Percentiles rank a stretch among this genome's conserved stretches.
Conservation (phyloP, 1,140 invertebrate species). For the Aricia agestis region DNA sequence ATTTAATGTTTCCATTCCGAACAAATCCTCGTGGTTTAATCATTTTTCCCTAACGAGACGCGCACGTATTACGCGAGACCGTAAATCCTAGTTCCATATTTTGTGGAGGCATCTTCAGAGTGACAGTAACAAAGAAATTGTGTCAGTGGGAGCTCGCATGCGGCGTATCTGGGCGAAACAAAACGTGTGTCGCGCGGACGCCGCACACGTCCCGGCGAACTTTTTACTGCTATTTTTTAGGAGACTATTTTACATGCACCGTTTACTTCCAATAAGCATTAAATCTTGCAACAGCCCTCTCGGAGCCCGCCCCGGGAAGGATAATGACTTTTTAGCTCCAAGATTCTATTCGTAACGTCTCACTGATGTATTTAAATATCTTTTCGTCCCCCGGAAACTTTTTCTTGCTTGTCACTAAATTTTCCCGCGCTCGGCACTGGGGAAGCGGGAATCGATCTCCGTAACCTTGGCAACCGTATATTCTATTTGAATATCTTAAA, state of each 20-base stretch:
- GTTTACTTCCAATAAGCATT: slow-evolving; percentile 23
- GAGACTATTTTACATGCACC: slow-evolving; percentile 18
- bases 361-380: slow-evolving; percentile 21
- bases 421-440: not conserved
- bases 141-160: slow-evolving; percentile 42
- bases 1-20: not conserved
- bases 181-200: slow-evolving; percentile 15
- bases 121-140: slow-evolving; percentile 50
- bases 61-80: slow-evolving; percentile 12
- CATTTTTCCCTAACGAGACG: not conserved
- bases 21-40: not conserved
- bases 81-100: slow-evolving; percentile 30
- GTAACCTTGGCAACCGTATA: slow-evolving; percentile 7
- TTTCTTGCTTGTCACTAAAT: not conserved
- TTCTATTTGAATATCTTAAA: slow-evolving; percentile 12
- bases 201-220: slow-evolving; percentile 7
- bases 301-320: slow-evolving; percentile 17
- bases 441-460: not conserved
- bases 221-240: slow-evolving; percentile 18
- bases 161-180: slow-evolving; percentile 19
- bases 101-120: slow-evolving; percentile 42
- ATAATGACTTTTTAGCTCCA: slow-evolving; percentile 23
- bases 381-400: slow-evolving; percentile 4
- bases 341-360: slow-evolving; percentile 22
- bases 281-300: slow-evolving; percentile 20